Evolutionary conservation across 2,888 invertebrate genomes (phyloP), one percentile per base, ranked within the genome.

Genomic region (Diarsia dahlii): DNA sequence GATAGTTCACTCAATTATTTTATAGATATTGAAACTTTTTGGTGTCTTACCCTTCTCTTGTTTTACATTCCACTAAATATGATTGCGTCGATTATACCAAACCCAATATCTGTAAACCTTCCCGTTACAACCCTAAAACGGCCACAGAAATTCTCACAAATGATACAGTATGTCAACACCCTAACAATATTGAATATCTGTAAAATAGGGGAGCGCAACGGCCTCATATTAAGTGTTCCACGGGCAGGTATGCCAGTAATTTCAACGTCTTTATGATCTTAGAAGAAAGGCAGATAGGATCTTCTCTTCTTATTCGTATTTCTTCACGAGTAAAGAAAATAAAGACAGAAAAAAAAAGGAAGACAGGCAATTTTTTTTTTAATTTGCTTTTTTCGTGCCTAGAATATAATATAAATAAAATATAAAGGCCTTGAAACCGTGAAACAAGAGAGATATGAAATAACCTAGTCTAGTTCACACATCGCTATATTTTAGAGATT

Each of bases 221-320:
- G 68, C 23, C 80, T 65, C 74, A 81, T 82, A 82, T 88, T 82
- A 86, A 88, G 80, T 76, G 71, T 52, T 34, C 79, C 23, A 79
- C 70, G 71, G 56, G 13, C 18, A 39, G 81, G 74, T 62, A 85
- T 83, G 73, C 71, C 48, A 78, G 69, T 62, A 81, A 87, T 86
- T 85, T 74, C 34, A 73, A 63, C 68, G 73, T 71, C 68, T 76
- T 78, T 68, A 46, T 46, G 78, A 86, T 48, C 23, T 13, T 15
- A 45, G 62, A 85, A 85, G 68, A 12, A 34, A 54, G 12, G 52
- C 0, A 3, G 82, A 83, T 60, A 58, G 0, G 83, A 18, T 28
- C 70, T n/a, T 23, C 52, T 39, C n/a, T n/a, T n/a, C n/a, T n/a
- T n/a, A n/a, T n/a, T n/a, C n/a, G n/a, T n/a, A n/a, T n/a, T n/a